Evolutionary conservation across 1,140 invertebrate species (phyloP).

Genomic region (Drosophila ananassae): DNA sequence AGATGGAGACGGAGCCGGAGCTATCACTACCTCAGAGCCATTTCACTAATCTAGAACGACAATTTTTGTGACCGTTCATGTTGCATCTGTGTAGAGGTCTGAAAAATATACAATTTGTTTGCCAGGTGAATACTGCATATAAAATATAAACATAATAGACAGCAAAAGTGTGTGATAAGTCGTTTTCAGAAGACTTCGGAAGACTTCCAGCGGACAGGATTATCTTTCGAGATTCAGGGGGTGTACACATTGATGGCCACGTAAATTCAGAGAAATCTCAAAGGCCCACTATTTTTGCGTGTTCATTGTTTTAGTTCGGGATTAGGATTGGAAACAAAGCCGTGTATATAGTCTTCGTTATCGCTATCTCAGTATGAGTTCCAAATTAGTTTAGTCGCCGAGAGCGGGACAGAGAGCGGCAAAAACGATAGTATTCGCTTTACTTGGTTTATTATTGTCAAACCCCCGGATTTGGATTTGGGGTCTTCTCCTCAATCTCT

Average conservation of each 20-base stretch:
- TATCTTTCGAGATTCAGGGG: conserved; percentile 10
- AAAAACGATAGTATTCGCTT: background rate
- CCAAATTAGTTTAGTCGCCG: conserved; percentile 36
- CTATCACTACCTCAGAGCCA: conserved; percentile 24
- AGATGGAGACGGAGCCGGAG: conserved; percentile 17
- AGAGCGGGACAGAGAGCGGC: background rate
- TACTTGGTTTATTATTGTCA: conserved; percentile 41
- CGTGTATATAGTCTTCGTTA: conserved; percentile 12
- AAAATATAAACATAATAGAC: conserved; percentile 51
- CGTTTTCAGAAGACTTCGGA: background rate
- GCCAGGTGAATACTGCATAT: conserved; percentile 12
- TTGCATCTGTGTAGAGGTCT: conserved; percentile 49
- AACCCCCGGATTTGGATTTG: conserved; percentile 19
- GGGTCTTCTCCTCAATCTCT: conserved; percentile 29
- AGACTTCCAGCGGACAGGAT: conserved; percentile 6
- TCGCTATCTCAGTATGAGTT: conserved; percentile 2
- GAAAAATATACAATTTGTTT: conserved; percentile 61
- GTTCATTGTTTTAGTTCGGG: conserved; percentile 57
- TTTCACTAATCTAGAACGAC: conserved; percentile 40
- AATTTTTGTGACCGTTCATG: conserved; percentile 7
- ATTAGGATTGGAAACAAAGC: conserved; percentile 22
- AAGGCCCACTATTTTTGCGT: conserved; percentile 17
- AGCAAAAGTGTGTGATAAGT: conserved; percentile 37
- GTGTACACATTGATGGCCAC: conserved; percentile 35
- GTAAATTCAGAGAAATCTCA: conserved; percentile 19